Conservation (phyloP, 2,888 invertebrate genomes). For the Ligdia adustata region DNA sequence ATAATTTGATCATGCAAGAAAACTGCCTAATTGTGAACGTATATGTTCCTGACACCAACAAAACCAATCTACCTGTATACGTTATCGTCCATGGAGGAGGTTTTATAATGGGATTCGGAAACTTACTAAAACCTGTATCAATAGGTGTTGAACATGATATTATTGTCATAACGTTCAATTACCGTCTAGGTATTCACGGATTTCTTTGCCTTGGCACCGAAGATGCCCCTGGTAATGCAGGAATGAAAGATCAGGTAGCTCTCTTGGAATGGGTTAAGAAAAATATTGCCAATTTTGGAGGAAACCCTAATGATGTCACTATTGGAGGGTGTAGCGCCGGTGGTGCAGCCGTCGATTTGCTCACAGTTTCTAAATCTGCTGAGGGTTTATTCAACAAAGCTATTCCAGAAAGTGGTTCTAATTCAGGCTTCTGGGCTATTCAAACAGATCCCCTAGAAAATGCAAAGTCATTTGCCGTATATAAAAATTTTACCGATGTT, state of each 20-base stretch:
- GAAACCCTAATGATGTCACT: constrained; percentile 52
- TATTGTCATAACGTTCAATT: no score
- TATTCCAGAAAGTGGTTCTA: background rate
- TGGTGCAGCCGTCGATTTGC: constrained; percentile 23
- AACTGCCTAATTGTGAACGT: constrained; percentile 48
- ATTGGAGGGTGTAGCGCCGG: constrained; percentile 48
- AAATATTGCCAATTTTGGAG: constrained; percentile 50
- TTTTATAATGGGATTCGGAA: constrained; percentile 36
- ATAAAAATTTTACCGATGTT: background rate
- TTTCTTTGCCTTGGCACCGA: constrained; percentile 49
- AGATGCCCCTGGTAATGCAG: constrained; percentile 51
- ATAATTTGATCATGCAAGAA: constrained; percentile 32
- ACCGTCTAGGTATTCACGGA: constrained; percentile 37
- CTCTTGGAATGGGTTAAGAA: constrained; percentile 48
- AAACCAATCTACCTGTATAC: constrained; percentile 48
- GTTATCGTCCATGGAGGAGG: constrained; percentile 63
- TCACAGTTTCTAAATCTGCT: background rate
- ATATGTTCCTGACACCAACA: constrained; percentile 42
- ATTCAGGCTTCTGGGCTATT: background rate
- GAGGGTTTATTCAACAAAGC: background rate
- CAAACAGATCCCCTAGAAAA: background rate
- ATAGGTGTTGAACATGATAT: background rate
- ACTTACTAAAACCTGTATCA: background rate
- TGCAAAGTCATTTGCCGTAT: background rate
- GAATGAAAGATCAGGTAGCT: constrained; percentile 53